Evolutionary conservation across 2,888 invertebrate genomes (phyloP).

Genomic region (Venustoraphidia nigricollis): DNA sequence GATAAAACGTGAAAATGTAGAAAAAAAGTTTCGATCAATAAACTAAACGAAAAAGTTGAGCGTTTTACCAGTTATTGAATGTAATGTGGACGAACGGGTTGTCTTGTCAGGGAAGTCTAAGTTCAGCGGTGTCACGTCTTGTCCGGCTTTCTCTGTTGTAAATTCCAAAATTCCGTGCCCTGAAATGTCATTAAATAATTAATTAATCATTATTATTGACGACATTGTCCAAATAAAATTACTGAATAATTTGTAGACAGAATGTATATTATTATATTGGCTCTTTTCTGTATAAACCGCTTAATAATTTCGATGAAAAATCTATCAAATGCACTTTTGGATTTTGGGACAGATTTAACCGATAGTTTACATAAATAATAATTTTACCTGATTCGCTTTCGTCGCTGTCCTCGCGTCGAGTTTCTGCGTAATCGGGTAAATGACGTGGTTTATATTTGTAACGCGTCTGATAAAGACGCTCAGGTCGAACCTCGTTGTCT

Average conservation of each 20-base stretch:
- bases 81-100: conserved; percentile 52
- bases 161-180: conserved; percentile 69
- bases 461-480: too few relatives aligned
- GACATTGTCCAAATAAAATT: too few relatives aligned
- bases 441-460: too few relatives aligned
- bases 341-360: too few relatives aligned
- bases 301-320: too few relatives aligned
- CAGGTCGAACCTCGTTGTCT: conserved; percentile 20
- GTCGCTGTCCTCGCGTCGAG: conserved; percentile 26
- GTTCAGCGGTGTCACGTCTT: conserved; percentile 75
- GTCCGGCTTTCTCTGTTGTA: conserved; percentile 73
- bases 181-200: conserved; percentile 10
- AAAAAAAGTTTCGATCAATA: not conserved
- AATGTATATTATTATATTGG: too few relatives aligned
- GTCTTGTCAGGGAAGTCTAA: conserved; percentile 57
- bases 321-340: too few relatives aligned
- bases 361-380: too few relatives aligned
- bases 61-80: conserved; percentile 57
- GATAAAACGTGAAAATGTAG: too few relatives aligned
- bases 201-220: too few relatives aligned
- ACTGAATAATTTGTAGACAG: too few relatives aligned
- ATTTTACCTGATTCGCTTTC: conserved; percentile 29
- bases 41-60: not conserved
- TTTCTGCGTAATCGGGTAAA: not conserved
- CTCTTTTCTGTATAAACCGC: too few relatives aligned